Base-by-base conservation (phyloP, 2,113 vertebrate genomes). In the Malurus melanocephalus region DNA sequence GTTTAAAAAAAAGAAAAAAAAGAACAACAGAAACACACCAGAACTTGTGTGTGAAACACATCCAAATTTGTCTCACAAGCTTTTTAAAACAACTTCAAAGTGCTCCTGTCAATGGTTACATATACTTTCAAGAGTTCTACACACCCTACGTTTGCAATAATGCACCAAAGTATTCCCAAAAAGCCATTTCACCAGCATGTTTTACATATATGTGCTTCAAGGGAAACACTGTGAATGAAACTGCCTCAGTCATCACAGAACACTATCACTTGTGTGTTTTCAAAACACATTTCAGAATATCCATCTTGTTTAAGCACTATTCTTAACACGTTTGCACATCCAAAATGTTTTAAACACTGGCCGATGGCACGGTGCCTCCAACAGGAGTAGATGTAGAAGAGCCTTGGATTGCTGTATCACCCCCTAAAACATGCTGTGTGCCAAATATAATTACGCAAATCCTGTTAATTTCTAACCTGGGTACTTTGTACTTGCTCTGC, bases 331-430 rank as follows among this genome's bases (percentile, higher is more conserved):
- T 85, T 76, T 56, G 69, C 77, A 82, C 79, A 88, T 75, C 45
- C 67, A 74, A 89, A 92, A 91, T 72, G 60, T 88, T 95, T 87
- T 80, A 91, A 83, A 87, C 78, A 86, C 64, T 52, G 87, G 86
- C 77, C 88, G 59, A 96, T 91, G 71, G 66, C 33, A 87, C 0
- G 2, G 60, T 55, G 52, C 30, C 80, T 91, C 86, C 62, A 38
- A 72, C 23, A 78, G 87, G 78, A 85, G 72, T 11, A 42, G 45
- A 80, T 42, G 33, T 6, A 75, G 56, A 88, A 64, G 13, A 84
- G 69, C 26, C 49, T 62, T 80, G 55, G n/a, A 67, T 71, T 89
- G 24, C 73, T 11, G 16, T 62, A 71, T 59, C 23, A n/a, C 32
- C 83, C 49, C 61, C 15, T 69, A n/a, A 74, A 91, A 84, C 11